phyloP scores from a whole-genome alignment of 2,888 invertebrate genomes.

The Asteroscopus sphinx region DNA sequence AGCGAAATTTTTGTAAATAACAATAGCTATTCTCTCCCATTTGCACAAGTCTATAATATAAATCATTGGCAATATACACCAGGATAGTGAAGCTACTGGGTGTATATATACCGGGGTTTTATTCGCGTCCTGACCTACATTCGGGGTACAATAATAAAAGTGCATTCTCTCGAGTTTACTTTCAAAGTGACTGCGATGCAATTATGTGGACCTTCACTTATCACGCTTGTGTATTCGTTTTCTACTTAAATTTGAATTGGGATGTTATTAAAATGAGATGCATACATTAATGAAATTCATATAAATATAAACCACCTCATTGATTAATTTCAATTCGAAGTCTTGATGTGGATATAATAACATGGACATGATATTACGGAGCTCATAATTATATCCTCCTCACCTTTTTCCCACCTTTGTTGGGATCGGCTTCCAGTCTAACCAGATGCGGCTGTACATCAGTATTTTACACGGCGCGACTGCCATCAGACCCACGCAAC shows the following conservation, averaged over 20 bases:
- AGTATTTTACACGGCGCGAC: no score
- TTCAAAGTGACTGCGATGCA: slow-evolving; percentile 54
- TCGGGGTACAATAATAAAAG: slow-evolving; percentile 59
- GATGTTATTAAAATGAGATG: no score
- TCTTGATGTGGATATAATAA: no score
- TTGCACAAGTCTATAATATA: slow-evolving; percentile 60
- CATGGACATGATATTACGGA: no score
- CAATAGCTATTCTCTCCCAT: slow-evolving; percentile 52
- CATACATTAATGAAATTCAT: no score
- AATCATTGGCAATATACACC: slow-evolving; percentile 64
- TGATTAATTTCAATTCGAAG: no score
- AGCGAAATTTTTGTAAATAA: slow-evolving; percentile 35
- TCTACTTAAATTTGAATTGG: slow-evolving; percentile 12
- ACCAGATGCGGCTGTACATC: no score
- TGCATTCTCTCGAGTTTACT: slow-evolving; percentile 61
- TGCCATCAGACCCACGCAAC: no score
- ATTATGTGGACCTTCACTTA: slow-evolving; percentile 53
- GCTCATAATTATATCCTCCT: no score
- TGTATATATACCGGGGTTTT: slow-evolving; percentile 51
- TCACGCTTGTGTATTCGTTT: slow-evolving; percentile 25
- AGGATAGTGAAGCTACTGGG: slow-evolving; percentile 49
- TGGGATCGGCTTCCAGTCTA: no score
- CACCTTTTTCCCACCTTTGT: no score
- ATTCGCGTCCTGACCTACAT: slow-evolving; percentile 65
- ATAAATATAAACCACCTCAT: no score